A percentile compares a stretch with the other conserved stretches of the same genome.
phyloP scores from a whole-genome alignment of 2,888 invertebrate species.

The Clistopyga incitator region DNA sequence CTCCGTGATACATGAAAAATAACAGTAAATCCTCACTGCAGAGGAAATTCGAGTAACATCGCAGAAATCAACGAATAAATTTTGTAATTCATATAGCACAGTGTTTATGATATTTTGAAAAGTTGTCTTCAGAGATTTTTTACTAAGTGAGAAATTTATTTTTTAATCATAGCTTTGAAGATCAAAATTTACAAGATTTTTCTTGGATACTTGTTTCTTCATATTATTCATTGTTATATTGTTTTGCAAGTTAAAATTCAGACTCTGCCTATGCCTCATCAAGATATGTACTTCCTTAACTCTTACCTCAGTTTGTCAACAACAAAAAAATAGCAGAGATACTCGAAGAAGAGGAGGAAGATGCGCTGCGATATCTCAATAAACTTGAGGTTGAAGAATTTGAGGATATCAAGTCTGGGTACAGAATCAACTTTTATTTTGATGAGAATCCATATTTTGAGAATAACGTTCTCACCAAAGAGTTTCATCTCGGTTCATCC shows the following conservation, averaged over 20 bases:
- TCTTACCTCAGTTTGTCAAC: conserved; percentile 89
- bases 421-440: conserved; percentile 91
- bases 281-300: conserved; percentile 76
- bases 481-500: conserved; percentile 88
- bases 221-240: too few species aligned
- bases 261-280: neutral
- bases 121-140: too few species aligned
- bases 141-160: too few species aligned
- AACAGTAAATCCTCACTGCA: too few species aligned
- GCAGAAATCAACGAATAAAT: too few species aligned
- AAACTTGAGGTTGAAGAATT: conserved; percentile 94
- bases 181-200: too few species aligned
- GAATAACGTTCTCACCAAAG: conserved; percentile 91
- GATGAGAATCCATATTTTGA: conserved; percentile 93
- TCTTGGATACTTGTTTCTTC: too few species aligned
- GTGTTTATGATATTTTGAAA: too few species aligned
- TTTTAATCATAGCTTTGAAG: too few species aligned
- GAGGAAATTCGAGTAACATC: too few species aligned
- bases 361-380: conserved; percentile 89
- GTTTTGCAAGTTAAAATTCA: neutral
- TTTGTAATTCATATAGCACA: too few species aligned
- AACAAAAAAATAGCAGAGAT: conserved; percentile 93
- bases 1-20: too few species aligned
- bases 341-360: conserved; percentile 93
- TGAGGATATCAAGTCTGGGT: conserved; percentile 94